Base-by-base conservation (phyloP, 1,140 invertebrate species). In the Drosophila malerkotliana region DNA sequence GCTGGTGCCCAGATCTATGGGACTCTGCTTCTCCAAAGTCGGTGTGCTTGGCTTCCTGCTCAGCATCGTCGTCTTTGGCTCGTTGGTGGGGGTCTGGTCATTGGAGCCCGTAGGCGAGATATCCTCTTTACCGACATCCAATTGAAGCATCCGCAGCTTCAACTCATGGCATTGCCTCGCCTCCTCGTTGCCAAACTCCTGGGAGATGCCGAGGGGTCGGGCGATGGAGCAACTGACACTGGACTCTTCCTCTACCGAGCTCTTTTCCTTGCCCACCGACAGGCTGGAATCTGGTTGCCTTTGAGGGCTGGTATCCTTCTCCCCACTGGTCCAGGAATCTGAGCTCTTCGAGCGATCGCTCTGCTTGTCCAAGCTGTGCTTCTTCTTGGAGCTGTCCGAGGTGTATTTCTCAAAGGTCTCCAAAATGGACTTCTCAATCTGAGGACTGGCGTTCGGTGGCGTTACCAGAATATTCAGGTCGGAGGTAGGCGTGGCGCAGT, bases 221-320 rank as follows among this genome's bases (percentile, higher is more conserved):
- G 95, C 95, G 74, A 96, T 96, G 0, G 95, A 96, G 90, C 95
- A 96, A 69, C 95, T 96, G 4, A 95, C 94, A 78, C 95, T 96
- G 3, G 96, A 96, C 59, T 96, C 95, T 74, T 96, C 96, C 53
- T 95, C 95, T 28, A 95, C 93, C 1, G 93, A 94, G 83, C 93
- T 94, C 44, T 94, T 93, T 75, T 95, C 93, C 73, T 92, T 93
- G 54, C 92, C 92, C 0, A 93, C 92, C 53, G 93, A 93, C 9
- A 93, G 90, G n/a, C 93, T 93, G 59, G 82, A 92, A 37, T 92
- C 91, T 34, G 80, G 74, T 51, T 80, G 88, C 2, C 80, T 67
- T 49, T 87, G 82, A 14, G 93, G 93, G 68, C 93, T 94, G 1
- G 92, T 91, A 76, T 94, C 94, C 80, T 94, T 94, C 85, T 94